Evolutionary conservation across 2,113 vertebrate genomes (phyloP).

Genomic region (Oenanthe melanoleuca): DNA sequence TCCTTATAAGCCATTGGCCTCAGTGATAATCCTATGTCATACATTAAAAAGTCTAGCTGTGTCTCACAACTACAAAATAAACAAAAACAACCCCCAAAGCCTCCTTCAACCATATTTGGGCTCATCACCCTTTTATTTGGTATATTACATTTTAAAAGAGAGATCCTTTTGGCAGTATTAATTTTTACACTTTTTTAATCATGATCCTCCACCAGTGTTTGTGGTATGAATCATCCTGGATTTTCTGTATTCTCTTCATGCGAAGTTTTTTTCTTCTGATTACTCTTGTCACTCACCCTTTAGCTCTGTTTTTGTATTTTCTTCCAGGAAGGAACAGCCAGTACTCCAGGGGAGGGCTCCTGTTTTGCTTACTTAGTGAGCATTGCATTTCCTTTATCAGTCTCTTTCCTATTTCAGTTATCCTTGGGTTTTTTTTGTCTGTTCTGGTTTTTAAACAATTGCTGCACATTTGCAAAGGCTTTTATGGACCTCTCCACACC

Average conservation of each 20-base stretch:
- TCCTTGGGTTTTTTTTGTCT: background rate
- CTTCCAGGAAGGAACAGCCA: background rate
- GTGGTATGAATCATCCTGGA: background rate
- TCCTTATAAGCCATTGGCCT: background rate
- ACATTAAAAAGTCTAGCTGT: background rate
- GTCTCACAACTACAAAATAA: background rate
- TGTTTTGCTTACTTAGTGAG: background rate
- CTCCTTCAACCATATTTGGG: background rate
- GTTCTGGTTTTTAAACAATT: background rate
- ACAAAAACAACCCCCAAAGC: background rate
- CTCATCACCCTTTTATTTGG: background rate
- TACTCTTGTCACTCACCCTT: background rate
- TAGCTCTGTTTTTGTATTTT: background rate
- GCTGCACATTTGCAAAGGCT: background rate
- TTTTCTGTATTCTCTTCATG: background rate
- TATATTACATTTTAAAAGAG: background rate
- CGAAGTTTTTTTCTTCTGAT: background rate
- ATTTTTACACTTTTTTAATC: background rate
- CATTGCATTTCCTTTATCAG: background rate
- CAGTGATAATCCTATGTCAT: background rate
- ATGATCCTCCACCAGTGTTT: background rate
- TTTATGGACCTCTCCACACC: background rate
- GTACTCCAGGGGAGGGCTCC: background rate
- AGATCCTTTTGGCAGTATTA: background rate
- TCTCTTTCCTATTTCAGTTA: background rate